Evolutionary conservation across 2,113 vertebrate genomes (phyloP).

Genomic region (Thermophis baileyi): DNA sequence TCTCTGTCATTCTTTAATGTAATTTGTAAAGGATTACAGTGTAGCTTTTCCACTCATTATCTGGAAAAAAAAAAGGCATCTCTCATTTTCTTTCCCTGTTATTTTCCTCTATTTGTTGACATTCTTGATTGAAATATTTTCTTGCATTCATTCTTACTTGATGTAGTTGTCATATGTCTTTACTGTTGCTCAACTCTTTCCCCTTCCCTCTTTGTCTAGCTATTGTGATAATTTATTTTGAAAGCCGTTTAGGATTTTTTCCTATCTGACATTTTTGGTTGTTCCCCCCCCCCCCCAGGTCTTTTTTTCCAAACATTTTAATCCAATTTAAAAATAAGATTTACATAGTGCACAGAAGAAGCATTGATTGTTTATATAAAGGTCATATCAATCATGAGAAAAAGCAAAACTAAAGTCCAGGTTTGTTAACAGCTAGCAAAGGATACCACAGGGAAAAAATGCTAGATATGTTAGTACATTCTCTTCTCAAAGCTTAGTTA

Average conservation of each 20-base stretch:
- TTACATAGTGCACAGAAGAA: not conserved
- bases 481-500: slow-evolving; percentile 17
- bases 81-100: not conserved
- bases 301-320: no score
- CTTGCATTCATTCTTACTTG: not conserved
- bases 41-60: not conserved
- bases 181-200: not conserved
- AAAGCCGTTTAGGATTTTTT: not conserved
- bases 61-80: no score
- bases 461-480: not conserved
- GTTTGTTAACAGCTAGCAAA: not conserved
- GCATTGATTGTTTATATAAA: not conserved
- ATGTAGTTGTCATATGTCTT: not conserved
- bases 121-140: not conserved
- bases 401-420: not conserved
- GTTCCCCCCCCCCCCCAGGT: fast-evolving
- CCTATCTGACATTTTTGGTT: not conserved
- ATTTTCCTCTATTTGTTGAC: not conserved
- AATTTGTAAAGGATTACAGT: not conserved
- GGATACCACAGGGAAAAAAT: not conserved
- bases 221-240: not conserved
- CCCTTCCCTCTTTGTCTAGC: not conserved
- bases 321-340: not conserved
- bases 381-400: not conserved
- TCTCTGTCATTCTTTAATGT: not conserved